These are phyloP conservation scores for Trissolcus japonicus DNA, from an alignment of 2,888 invertebrate species.

Conservation along the genomic window DNA sequence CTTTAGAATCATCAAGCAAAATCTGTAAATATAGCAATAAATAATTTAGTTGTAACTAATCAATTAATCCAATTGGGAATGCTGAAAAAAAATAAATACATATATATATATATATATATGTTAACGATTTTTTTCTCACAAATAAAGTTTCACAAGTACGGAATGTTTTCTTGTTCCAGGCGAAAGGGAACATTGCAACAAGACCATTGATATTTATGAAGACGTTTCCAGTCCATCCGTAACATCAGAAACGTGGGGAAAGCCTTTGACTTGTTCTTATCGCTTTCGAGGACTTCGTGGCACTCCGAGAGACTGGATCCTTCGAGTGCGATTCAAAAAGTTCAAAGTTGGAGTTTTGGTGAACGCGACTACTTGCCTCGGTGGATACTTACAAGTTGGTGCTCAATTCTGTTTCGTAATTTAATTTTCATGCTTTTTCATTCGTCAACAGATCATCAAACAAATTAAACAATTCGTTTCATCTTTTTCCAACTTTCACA, in stretches of 20 bases:
- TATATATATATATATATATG: no score
- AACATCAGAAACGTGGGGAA: constrained; percentile 87
- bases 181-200: constrained; percentile 92
- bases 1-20: no score
- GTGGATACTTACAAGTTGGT: constrained; percentile 90
- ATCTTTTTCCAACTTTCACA: no score
- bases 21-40: no score
- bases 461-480: background rate
- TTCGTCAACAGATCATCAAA: background rate
- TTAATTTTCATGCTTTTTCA: background rate
- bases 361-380: constrained; percentile 91
- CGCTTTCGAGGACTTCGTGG: constrained; percentile 92
- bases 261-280: constrained; percentile 93
- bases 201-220: constrained; percentile 95
- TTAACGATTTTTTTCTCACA: no score
- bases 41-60: no score
- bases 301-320: constrained; percentile 92
- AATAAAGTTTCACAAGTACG: no score
- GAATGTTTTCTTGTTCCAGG: constrained; percentile 67
- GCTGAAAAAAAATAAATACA: no score
- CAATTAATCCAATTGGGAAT: no score
- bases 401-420: constrained; percentile 6
- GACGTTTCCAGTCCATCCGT: constrained; percentile 93
- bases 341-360: constrained; percentile 92
- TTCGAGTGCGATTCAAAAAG: constrained; percentile 92